Percentiles rank a stretch among this genome's conserved stretches.
Evolutionary conservation across 2,888 invertebrate genomes (phyloP).

Genomic region (Acrobasis suavella): DNA sequence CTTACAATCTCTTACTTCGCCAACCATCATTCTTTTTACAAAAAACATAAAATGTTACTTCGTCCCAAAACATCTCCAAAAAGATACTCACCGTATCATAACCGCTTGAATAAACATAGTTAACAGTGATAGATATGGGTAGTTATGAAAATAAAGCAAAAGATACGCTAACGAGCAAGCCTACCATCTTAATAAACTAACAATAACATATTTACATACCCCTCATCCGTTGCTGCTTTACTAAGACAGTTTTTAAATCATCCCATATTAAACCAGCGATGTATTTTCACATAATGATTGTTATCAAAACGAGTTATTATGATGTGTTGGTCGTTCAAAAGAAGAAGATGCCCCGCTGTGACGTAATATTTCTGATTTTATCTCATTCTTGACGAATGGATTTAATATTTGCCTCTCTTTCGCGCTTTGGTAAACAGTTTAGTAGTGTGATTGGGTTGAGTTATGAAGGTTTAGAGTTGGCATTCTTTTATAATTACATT

Average conservation of each 20-base stretch:
- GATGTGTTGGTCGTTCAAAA: slow-evolving; percentile 48
- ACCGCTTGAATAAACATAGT: slow-evolving; percentile 81
- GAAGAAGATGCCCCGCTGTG: slow-evolving; percentile 75
- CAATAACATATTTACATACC: slow-evolving; percentile 20
- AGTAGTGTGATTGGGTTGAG: slow-evolving; percentile 65
- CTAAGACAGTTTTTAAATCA: not conserved
- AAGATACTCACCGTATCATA: slow-evolving; percentile 50
- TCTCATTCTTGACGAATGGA: slow-evolving; percentile 73
- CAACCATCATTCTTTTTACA: not conserved
- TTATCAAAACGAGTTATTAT: slow-evolving; percentile 31
- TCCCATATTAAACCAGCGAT: slow-evolving; percentile 33
- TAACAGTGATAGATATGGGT: slow-evolving; percentile 81
- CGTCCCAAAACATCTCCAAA: slow-evolving; percentile 19
- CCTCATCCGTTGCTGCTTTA: slow-evolving; percentile 42
- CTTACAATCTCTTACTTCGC: not conserved
- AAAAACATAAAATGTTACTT: not conserved
- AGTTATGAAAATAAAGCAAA: slow-evolving; percentile 81
- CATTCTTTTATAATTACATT: slow-evolving; percentile 31
- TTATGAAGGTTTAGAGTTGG: slow-evolving; percentile 44
- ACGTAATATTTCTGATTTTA: slow-evolving; percentile 76
- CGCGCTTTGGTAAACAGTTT: slow-evolving; percentile 74
- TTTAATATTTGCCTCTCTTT: slow-evolving; percentile 70
- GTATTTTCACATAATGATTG: slow-evolving; percentile 25
- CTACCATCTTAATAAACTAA: slow-evolving; percentile 41
- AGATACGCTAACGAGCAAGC: slow-evolving; percentile 69